Evolutionary conservation across 37 sponge, comb jelly and placozoan species (phyloP), one percentile per base, ranked within the genome.

Genomic region (Aplysina aerophoba): DNA sequence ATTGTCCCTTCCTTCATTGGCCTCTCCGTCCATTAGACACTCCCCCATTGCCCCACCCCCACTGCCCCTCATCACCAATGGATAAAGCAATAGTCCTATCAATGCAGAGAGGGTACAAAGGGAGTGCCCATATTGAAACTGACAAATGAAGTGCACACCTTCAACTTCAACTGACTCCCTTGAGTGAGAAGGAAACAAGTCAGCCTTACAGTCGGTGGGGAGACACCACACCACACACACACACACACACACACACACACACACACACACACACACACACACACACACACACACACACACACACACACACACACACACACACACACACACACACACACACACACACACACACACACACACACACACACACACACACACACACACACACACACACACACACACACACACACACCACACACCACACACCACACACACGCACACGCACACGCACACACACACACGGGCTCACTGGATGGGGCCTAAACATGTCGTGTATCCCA

Each of bases 401-500:
- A 69, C 71, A 69, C 71, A 30, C 34, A 30, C 71, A 69, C 71
- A 69, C 33, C 13, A 27, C 71, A 69, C 71, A 69, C 71, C 50
- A 27, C 71, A 69, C 71, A 44, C 8, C 80, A 79, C 59, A 79
- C 58, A 55, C 59, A 57, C 59, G 25, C 56, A 57, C 28, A 58
- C 59, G 39, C 56, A 79, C 30, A 30, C 28, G 12, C 71, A 69
- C 71, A 69, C 71, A 69, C 71, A 69, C 71, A 69, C 71, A 69
- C 71, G 11, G 12, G 80, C 90, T 83, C 34, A 90, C 90, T 20
- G 79, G 80, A 25, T 78, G 44, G 0, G 53, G 24, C n/a, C 55
- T 77, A 75, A 94, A 97, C 93, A 94, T 92, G 81, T 97, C 95
- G 8, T 55, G 66, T 17, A 68, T n/a, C 0, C 88, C 90, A 89